phyloP scores from a whole-genome alignment of 2,888 invertebrate genomes.

The Perithous albicinctus region DNA sequence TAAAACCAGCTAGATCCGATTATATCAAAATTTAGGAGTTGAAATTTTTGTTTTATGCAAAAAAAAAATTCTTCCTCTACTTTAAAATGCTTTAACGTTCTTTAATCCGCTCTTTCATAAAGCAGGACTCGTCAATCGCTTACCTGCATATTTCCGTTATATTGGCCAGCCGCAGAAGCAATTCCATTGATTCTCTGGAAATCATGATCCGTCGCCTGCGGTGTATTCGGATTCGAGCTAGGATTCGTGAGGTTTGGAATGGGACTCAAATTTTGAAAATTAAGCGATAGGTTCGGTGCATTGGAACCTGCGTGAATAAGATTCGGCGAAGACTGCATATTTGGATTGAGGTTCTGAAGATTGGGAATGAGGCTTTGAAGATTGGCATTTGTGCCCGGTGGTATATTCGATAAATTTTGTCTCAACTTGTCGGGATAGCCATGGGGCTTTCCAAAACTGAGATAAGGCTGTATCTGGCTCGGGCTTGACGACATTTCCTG shows the following conservation, averaged over 20 bases:
- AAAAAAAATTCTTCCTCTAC: too few relatives aligned
- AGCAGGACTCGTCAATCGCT: background rate
- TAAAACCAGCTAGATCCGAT: too few relatives aligned
- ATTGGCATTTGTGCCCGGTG: constrained; percentile 75
- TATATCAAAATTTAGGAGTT: too few relatives aligned
- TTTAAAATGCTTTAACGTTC: too few relatives aligned
- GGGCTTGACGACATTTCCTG: constrained; percentile 88
- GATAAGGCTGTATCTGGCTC: constrained; percentile 77
- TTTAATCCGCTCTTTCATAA: background rate
- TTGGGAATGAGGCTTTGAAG: constrained; percentile 82
- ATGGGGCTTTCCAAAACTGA: constrained; percentile 80
- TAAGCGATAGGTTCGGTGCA: constrained; percentile 81
- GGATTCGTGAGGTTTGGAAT: constrained; percentile 80
- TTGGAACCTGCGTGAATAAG: constrained; percentile 79
- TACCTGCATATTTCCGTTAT: constrained; percentile 82
- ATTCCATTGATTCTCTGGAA: constrained; percentile 78
- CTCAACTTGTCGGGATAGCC: constrained; percentile 80
- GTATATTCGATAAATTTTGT: constrained; percentile 79
- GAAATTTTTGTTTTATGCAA: too few relatives aligned
- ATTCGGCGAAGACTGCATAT: constrained; percentile 84
- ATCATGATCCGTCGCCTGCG: constrained; percentile 79
- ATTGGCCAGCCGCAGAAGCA: constrained; percentile 51
- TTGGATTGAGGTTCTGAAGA: constrained; percentile 83
- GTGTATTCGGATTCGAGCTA: constrained; percentile 76
- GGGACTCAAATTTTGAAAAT: constrained; percentile 84